Base-by-base conservation (phyloP, 2,888 invertebrate genomes). In the Eugnorisma glareosa region DNA sequence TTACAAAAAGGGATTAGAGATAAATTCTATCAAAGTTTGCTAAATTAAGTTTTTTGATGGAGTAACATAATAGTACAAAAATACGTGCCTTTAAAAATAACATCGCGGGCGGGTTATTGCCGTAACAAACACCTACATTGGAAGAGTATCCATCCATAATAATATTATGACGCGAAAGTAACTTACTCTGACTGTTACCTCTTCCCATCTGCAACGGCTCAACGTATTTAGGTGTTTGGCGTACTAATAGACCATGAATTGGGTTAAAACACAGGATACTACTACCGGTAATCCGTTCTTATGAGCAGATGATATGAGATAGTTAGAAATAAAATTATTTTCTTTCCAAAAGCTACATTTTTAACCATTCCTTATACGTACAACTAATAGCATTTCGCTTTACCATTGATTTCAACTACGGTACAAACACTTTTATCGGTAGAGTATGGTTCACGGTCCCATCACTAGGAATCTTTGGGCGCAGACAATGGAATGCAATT, bases 401-500 rank as follows among this genome's bases (percentile, higher is more conserved):
- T 57, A 40, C 48, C 64, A 61, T 31, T 61, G 31, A 31, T 28
- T 35, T 70, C 6, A 45, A 15, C 35, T 35, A 51, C 45, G 28
- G 40, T 57, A 61, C 63, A 84, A 68, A 54, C 54, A 54, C n/a
- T 70, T 80, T 80, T 45, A 51, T 51, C 67, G 35, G 24, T 45
- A 35, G 43, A 18, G 24, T 40, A 24, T 54, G 51, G 59, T 35
- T 67, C 54, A 21, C 54, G 35, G 67, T 57, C 84, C 74, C 89
- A 85, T 84, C 87, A 81, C 87, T 88, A 85, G 70, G n/a, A 67
- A 84, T 87, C 82, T 87, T 86, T 83, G 80, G 77, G 59, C 70
- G 54, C 77, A 76, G 87, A 89, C 89, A 88, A 77, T 86, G 89
- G 88, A 88, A 88, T 88, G 89, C 88, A 88, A 88, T 88, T 88